These are phyloP conservation scores for Pseudochaenichthys georgianus DNA, from an alignment of 2,797 vertebrate genomes.

Conservation along the genomic window DNA sequence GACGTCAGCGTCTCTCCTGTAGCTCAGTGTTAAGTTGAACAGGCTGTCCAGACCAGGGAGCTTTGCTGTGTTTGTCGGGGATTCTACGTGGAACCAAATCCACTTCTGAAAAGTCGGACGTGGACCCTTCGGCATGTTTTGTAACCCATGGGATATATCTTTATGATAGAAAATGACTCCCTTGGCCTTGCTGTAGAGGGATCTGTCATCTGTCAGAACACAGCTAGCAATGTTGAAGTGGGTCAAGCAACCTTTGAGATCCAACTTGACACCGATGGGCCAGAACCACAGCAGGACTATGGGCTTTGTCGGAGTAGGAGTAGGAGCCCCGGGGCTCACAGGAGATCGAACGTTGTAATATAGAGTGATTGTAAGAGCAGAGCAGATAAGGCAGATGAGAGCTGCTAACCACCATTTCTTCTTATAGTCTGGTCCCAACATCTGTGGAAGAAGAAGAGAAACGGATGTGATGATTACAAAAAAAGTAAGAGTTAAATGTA, in stretches of 20 bases:
- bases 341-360: conserved; percentile 4
- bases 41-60: conserved; percentile 86
- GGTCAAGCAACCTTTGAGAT: conserved; percentile 84
- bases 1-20: conserved; percentile 90
- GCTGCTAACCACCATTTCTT: background rate
- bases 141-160: conserved; percentile 83
- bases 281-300: conserved; percentile 72
- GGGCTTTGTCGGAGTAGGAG: conserved; percentile 7
- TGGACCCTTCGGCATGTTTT: conserved; percentile 86
- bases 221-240: conserved; percentile 88
- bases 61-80: conserved; percentile 86
- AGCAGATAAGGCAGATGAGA: background rate
- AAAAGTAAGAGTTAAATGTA: background rate
- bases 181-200: conserved; percentile 34
- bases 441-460: conserved; percentile 32
- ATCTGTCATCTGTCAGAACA: conserved; percentile 50
- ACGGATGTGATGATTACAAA: background rate
- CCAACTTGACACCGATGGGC: conserved; percentile 88
- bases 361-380: background rate
- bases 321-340: background rate
- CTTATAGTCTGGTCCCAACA: background rate
- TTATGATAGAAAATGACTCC: conserved; percentile 33
- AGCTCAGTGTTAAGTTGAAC: conserved; percentile 91
- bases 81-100: conserved; percentile 93
- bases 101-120: conserved; percentile 91